Evolutionary conservation across 1,140 invertebrate species (phyloP), one percentile per base, ranked within the genome.

Genomic region (Anastatus disparis): DNA sequence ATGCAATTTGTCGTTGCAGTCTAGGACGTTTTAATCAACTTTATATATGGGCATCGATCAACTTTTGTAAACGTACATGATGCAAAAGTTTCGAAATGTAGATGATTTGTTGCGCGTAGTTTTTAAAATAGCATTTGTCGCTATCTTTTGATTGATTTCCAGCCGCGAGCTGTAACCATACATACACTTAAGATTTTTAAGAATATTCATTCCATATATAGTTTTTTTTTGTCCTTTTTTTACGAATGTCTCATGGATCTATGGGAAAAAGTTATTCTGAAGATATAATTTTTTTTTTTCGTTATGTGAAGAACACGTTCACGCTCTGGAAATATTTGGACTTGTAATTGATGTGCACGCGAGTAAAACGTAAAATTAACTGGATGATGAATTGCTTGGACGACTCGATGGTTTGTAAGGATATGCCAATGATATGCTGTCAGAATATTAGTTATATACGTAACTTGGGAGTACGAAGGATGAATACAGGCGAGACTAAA

Each of bases 391-490:
- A 63, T 70, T 63, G 17, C 58, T 17, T 46, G 56, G 67, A 70
- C 31, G 27, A n/a, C n/a, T n/a, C n/a, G 55, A 48, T 27, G 22
- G 15, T 35, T 26, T 15, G 6, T 3, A 15, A 26, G 24, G 48
- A 70, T 58, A 53, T 44, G 67, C 35, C 67, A 63, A 70, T 63
- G 59, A 63, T 70, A 70, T n/a, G 68, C 68, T 70, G 68, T 70
- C 68, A 31, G 27, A 27, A 35, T 44, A 12, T n/a, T n/a, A n/a
- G n/a, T n/a, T n/a, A n/a, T n/a, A n/a, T n/a, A n/a, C n/a, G n/a
- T n/a, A n/a, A n/a, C n/a, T n/a, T n/a, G n/a, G n/a, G n/a, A n/a
- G n/a, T n/a, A n/a, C n/a, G n/a, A n/a, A n/a, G n/a, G n/a, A n/a
- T n/a, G n/a, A n/a, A n/a, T n/a, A n/a, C n/a, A n/a, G n/a, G n/a